Base-by-base conservation (phyloP, 2,113 vertebrate genomes). In the Calonectris borealis region DNA sequence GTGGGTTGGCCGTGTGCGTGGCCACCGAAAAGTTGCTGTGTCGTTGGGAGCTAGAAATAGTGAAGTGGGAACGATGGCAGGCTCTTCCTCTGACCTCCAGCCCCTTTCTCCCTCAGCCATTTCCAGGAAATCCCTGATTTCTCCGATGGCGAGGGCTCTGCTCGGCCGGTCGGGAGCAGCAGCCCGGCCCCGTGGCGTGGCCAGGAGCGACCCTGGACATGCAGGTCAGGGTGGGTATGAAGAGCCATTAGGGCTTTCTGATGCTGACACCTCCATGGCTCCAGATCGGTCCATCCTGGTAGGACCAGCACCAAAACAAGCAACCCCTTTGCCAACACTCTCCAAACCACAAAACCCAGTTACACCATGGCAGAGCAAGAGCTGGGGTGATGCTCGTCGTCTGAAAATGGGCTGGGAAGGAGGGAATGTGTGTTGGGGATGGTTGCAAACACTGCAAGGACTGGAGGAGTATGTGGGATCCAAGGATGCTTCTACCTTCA, bases 261-360 rank as follows among this genome's bases (percentile, higher is more conserved):
- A 2, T 20, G 51, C 10, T 34, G 57, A 36, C n/a, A 19, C 4
- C 5, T 70, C 51, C 19, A 2, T 0, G 4, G 26, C n/a, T 94
- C 57, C 48, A 7, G 12, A 4, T 26, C 0, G 0, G 2, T 4
- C 15, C 10, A 7, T n/a, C 32, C 40, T 26, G 8, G 16, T 0
- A 36, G 44, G 32, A 58, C 4, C 49, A 54, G 31, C 54, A 58
- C 14, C 24, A 9, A 55, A 86, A 8, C 15, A 4, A 13, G 27
- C 14, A 20, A 16, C 1, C 15, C 10, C 16, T 42, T 69, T 52
- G 19, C 70, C 31, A 61, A 3, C 7, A 5, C 22, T 7, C 17
- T 9, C 60, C 42, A 40, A 51, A 49, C 7, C 65, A 9, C 5
- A 3, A 51, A 77, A 22, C 3, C 9, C 9, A 26, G 17, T 31